Evolutionary conservation across 2,797 vertebrate genomes (phyloP).

Genomic region (Parotocinclus haroldoi): DNA sequence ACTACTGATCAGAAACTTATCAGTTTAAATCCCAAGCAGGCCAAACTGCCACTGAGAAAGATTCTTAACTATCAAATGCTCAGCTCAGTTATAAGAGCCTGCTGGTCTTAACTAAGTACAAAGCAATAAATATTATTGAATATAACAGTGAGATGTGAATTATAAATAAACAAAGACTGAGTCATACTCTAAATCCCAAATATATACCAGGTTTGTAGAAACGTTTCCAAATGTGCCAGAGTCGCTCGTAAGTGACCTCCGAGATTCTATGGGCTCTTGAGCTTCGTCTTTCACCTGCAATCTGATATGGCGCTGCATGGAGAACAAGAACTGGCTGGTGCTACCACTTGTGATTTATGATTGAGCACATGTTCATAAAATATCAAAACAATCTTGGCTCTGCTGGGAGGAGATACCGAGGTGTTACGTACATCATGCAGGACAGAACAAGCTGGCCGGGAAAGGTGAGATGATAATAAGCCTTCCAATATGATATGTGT

Average conservation of each 20-base stretch:
- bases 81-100: too few relatives aligned
- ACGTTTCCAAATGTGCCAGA: not conserved
- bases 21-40: too few relatives aligned
- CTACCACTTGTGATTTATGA: slow-evolving; percentile 75
- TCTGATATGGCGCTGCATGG: slow-evolving; percentile 63
- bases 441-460: slow-evolving; percentile 63
- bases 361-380: slow-evolving; percentile 81
- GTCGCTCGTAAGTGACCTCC: slow-evolving; percentile 32
- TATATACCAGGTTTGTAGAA: not conserved
- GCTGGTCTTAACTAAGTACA: too few relatives aligned
- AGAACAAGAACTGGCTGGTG: slow-evolving; percentile 51
- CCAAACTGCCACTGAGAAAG: too few relatives aligned
- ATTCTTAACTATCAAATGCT: too few relatives aligned
- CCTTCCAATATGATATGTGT: slow-evolving; percentile 48
- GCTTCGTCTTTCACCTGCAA: slow-evolving; percentile 72
- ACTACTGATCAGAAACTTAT: too few relatives aligned
- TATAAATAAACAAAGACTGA: too few relatives aligned
- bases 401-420: slow-evolving; percentile 71
- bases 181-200: too few relatives aligned
- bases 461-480: slow-evolving; percentile 52
- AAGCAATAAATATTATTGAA: too few relatives aligned
- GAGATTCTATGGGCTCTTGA: slow-evolving; percentile 15
- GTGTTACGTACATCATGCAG: slow-evolving; percentile 73
- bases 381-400: slow-evolving; percentile 80
- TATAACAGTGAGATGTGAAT: too few relatives aligned